phyloP scores from a whole-genome alignment of 53 echinoderm and acorn worm genomes.

The Zoroaster sp. region DNA sequence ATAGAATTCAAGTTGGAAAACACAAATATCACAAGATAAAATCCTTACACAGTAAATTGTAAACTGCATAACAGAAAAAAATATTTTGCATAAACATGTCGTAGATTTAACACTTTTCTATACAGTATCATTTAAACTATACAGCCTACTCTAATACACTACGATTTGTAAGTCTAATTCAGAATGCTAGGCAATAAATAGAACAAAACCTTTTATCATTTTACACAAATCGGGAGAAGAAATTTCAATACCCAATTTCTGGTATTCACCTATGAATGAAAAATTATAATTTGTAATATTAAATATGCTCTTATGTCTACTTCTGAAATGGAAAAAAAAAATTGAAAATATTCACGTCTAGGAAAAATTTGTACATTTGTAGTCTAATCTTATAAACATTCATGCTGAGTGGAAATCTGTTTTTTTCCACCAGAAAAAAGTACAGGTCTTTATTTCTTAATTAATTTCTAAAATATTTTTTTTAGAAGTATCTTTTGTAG shows the following conservation, averaged over 20 bases:
- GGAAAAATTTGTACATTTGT: background rate
- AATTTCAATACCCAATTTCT: background rate
- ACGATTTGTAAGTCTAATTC: constrained; percentile 4
- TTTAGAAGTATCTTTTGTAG: background rate
- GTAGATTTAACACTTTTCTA: background rate
- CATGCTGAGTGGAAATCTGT: background rate
- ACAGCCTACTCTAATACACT: constrained; percentile 33
- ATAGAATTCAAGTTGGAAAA: background rate
- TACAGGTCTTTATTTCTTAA: background rate
- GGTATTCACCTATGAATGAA: too few relatives aligned
- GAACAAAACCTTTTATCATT: background rate
- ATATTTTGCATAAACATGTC: constrained; percentile 28
- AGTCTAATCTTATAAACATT: background rate
- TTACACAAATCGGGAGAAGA: background rate
- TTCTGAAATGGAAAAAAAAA: background rate
- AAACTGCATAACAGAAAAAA: background rate
- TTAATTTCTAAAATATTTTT: background rate
- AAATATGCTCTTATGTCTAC: too few relatives aligned
- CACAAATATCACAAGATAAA: background rate
- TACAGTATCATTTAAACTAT: background rate
- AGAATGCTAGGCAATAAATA: constrained; percentile 44
- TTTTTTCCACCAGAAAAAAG: background rate
- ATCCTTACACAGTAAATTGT: background rate
- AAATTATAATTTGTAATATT: too few relatives aligned
- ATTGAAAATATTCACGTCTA: background rate